A percentile compares a stretch with the other conserved stretches of the same genome.
Evolutionary conservation across 2,888 invertebrate species (phyloP).

Genomic region (Torymus aiolomorphi): DNA sequence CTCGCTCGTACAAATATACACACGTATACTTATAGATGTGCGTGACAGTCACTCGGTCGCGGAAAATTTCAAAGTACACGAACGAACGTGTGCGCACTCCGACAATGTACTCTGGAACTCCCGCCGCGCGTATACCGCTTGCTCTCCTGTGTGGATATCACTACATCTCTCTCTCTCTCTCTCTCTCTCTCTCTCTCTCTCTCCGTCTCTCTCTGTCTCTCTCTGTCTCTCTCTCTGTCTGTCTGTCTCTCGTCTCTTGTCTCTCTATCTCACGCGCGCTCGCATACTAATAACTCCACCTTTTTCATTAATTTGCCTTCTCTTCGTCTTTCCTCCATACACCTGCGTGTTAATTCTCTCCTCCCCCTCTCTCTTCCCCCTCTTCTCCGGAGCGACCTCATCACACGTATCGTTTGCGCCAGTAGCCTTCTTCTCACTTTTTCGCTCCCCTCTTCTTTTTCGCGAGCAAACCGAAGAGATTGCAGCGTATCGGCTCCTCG

Average conservation of each 20-base stretch:
- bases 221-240: slow-evolving; percentile 11
- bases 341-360: too few relatives aligned
- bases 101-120: slow-evolving; percentile 45
- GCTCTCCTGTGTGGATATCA: background rate
- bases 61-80: slow-evolving; percentile 49
- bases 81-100: slow-evolving; percentile 3
- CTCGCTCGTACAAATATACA: slow-evolving; percentile 4
- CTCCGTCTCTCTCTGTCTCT: background rate
- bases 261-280: background rate
- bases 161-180: background rate
- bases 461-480: background rate
- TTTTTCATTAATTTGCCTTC: slow-evolving; percentile 1
- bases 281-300: background rate
- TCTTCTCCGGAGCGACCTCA: background rate
- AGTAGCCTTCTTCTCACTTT: background rate
- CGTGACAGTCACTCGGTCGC: too few relatives aligned
- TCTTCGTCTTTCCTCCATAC: slow-evolving; percentile 18
- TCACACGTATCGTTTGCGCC: background rate
- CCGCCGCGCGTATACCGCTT: slow-evolving; percentile 11
- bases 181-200: background rate
- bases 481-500: slow-evolving; percentile 14
- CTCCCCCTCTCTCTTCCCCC: too few relatives aligned
- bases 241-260: background rate
- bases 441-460: background rate
- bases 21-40: too few relatives aligned